Conservation (phyloP, 1,140 invertebrate species). For the Plutomurus gul region DNA sequence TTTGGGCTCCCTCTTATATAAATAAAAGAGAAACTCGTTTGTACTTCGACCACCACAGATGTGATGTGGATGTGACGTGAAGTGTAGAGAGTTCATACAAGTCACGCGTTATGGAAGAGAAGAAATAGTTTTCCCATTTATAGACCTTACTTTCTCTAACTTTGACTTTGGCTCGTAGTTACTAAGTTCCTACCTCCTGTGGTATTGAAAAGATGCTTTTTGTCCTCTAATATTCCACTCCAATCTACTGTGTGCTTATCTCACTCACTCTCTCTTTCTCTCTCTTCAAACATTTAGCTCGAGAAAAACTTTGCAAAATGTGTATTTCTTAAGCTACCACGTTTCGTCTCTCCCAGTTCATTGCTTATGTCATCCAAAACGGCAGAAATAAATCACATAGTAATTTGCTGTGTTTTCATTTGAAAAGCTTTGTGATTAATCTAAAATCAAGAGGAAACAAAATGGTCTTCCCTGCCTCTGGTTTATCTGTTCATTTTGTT, state of each 20-base stretch:
- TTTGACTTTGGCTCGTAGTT: not conserved
- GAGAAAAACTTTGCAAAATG: not conserved
- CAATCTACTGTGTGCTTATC: conserved; percentile 3
- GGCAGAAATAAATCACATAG: too few species aligned
- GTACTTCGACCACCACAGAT: not conserved
- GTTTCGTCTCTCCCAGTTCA: too few species aligned
- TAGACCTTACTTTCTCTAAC: conserved; percentile 9
- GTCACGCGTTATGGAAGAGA: conserved; percentile 11
- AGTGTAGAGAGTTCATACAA: conserved; percentile 27
- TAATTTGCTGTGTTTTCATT: too few species aligned
- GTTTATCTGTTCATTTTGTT: too few species aligned
- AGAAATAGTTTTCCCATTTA: conserved; percentile 25
- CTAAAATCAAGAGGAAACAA: too few species aligned
- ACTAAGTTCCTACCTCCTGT: not conserved
- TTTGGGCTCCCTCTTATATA: too few species aligned
- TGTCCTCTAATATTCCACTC: not conserved
- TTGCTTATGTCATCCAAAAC: too few species aligned
- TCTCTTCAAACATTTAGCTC: too few species aligned
- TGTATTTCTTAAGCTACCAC: too few species aligned
- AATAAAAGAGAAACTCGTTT: not conserved
- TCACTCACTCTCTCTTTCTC: not conserved
- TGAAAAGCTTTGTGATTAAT: too few species aligned
- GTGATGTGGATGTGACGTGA: conserved; percentile 19
- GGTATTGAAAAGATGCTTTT: not conserved
- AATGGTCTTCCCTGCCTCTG: too few species aligned